phyloP scores from a whole-genome alignment of 2,888 invertebrate genomes.

The Hyposoter dolosus region DNA sequence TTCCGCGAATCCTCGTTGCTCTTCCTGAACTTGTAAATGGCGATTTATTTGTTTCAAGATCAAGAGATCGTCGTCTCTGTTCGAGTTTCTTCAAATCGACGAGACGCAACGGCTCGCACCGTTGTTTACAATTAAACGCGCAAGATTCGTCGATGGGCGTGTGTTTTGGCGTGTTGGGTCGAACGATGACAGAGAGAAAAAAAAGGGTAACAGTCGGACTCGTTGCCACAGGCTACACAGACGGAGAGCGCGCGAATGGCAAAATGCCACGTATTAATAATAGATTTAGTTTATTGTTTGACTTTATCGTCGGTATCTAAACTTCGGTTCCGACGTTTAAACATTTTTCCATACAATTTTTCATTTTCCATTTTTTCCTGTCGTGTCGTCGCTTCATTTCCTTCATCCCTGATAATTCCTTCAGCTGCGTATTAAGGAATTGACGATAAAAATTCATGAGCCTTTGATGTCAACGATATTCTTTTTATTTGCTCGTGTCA shows the following conservation, averaged over 20 bases:
- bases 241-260: constrained; percentile 37
- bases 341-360: background rate
- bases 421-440: background rate
- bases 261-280: constrained; percentile 62
- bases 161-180: constrained; percentile 29
- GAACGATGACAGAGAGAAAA: constrained; percentile 17
- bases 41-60: background rate
- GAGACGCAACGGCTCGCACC: constrained; percentile 25
- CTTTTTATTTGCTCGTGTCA: too few species aligned
- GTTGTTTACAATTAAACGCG: constrained; percentile 41
- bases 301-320: constrained; percentile 37
- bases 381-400: background rate
- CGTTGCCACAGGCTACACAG: constrained; percentile 20
- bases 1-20: too few species aligned
- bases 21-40: background rate
- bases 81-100: constrained; percentile 11
- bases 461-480: too few species aligned
- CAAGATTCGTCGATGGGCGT: constrained; percentile 8
- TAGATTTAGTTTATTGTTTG: constrained; percentile 61
- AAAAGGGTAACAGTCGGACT: background rate
- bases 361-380: background rate
- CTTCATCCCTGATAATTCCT: background rate
- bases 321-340: background rate
- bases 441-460: too few species aligned
- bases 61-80: background rate